Evolutionary conservation across 2,888 invertebrate genomes (phyloP).

Genomic region (Hyles lineata): DNA sequence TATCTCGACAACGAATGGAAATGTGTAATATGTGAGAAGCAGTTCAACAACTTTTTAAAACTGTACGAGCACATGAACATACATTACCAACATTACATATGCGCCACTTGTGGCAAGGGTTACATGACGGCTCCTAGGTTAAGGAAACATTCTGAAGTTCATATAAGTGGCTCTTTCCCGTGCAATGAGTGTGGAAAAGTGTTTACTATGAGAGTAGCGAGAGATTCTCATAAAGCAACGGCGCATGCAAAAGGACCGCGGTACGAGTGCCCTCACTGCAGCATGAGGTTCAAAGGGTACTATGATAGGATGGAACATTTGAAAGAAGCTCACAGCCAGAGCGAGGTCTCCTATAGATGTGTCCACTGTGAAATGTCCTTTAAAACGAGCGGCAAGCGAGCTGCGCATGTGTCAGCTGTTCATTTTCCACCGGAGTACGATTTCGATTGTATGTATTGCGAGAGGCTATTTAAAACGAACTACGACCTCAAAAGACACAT

Average conservation of each 20-base stretch:
- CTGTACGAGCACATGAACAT: constrained; percentile 78
- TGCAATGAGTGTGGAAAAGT: constrained; percentile 70
- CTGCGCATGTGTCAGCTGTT: constrained; percentile 63
- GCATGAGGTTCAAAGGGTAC: constrained; percentile 69
- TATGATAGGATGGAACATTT: constrained; percentile 74
- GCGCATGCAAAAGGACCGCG: constrained; percentile 70
- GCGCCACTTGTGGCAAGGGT: constrained; percentile 76
- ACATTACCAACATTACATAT: constrained; percentile 78
- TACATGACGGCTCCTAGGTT: constrained; percentile 75
- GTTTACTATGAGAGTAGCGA: constrained; percentile 69
- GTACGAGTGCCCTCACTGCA: constrained; percentile 76
- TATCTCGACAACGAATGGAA: constrained; percentile 70
- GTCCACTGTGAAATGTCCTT: constrained; percentile 69
- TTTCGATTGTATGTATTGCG: constrained; percentile 66
- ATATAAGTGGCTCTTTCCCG: constrained; percentile 71
- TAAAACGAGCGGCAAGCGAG: constrained; percentile 73
- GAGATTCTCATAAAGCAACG: constrained; percentile 72
- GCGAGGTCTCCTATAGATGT: constrained; percentile 68
- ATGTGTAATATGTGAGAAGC: constrained; percentile 67
- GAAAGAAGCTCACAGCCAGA: constrained; percentile 69
- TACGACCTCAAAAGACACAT: constrained; percentile 74
- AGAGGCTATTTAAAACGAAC: constrained; percentile 71
- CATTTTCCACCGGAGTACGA: constrained; percentile 69
- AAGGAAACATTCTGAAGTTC: constrained; percentile 76
- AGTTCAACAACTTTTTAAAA: constrained; percentile 75